Percentiles rank a stretch among this genome's conserved stretches.
Evolutionary conservation across 2,113 vertebrate genomes (phyloP).

Genomic region (Pelvicachromis taeniatus): DNA sequence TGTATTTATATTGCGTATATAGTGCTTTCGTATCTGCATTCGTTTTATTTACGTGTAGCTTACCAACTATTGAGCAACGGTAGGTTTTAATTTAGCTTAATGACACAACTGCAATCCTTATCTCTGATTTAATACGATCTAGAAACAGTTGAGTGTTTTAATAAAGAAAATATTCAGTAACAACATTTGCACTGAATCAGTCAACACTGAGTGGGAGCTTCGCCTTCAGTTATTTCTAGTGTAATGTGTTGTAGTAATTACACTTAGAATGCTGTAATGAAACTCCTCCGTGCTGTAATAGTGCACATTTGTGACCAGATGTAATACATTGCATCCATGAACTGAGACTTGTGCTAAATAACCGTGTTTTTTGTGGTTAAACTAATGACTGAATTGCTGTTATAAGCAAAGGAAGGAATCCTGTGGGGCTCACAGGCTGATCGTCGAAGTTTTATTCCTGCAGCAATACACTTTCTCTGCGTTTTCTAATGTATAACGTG

Average conservation of each 20-base stretch:
- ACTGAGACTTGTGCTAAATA: neutral
- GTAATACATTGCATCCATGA: neutral
- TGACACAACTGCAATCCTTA: slow-evolving; percentile 8
- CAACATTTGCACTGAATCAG: slow-evolving; percentile 19
- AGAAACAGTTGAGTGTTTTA: neutral
- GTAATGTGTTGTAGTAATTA: neutral
- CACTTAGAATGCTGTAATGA: neutral
- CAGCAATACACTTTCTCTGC: slow-evolving; percentile 39
- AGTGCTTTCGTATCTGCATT: neutral
- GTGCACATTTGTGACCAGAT: neutral
- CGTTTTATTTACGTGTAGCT: neutral
- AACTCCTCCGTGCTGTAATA: neutral
- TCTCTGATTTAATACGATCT: neutral
- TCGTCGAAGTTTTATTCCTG: slow-evolving; percentile 1
- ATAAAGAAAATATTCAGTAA: neutral
- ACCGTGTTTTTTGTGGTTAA: neutral
- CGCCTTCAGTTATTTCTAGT: neutral
- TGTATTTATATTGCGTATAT: neutral
- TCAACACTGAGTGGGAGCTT: neutral
- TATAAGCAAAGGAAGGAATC: neutral
- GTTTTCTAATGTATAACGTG: slow-evolving; percentile 8
- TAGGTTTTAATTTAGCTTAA: neutral
- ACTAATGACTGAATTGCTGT: neutral
- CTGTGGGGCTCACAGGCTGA: neutral
- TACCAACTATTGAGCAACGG: neutral